Evolutionary conservation across 2,888 invertebrate species (phyloP).

Genomic region (Erebia aethiops): DNA sequence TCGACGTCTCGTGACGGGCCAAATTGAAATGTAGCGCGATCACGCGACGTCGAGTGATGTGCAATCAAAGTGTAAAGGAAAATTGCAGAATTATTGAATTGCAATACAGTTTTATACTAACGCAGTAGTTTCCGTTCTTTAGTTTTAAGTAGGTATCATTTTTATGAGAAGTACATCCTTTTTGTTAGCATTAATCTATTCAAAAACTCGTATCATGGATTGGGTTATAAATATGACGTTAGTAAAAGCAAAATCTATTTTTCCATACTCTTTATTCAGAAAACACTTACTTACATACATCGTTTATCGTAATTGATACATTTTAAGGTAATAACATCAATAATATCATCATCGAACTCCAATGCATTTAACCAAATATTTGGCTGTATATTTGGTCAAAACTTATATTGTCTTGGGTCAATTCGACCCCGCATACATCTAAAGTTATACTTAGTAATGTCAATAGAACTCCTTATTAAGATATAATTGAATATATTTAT

Average conservation of each 20-base stretch:
- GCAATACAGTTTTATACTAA: no score
- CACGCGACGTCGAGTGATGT: no score
- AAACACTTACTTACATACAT: constrained; percentile 70
- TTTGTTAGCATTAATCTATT: not conserved
- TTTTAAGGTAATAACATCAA: constrained; percentile 61
- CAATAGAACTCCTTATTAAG: constrained; percentile 35
- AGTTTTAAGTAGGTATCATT: no score
- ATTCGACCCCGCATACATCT: constrained; percentile 38
- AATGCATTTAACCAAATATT: constrained; percentile 73
- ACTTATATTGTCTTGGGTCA: constrained; percentile 72
- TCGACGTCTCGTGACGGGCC: no score
- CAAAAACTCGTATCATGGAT: not conserved
- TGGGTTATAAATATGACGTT: not conserved
- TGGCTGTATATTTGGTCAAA: constrained; percentile 73
- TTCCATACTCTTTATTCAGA: constrained; percentile 75
- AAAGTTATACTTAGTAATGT: constrained; percentile 36
- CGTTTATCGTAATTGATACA: constrained; percentile 68
- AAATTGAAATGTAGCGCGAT: no score
- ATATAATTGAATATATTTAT: constrained; percentile 33
- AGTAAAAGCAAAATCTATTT: constrained; percentile 46
- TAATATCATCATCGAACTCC: constrained; percentile 60
- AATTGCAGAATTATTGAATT: no score
- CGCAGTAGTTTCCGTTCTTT: no score
- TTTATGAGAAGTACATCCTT: no score
- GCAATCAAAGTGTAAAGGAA: no score